Evolutionary conservation across 2,113 vertebrate genomes (phyloP).

Genomic region (Lucifuga dentata): DNA sequence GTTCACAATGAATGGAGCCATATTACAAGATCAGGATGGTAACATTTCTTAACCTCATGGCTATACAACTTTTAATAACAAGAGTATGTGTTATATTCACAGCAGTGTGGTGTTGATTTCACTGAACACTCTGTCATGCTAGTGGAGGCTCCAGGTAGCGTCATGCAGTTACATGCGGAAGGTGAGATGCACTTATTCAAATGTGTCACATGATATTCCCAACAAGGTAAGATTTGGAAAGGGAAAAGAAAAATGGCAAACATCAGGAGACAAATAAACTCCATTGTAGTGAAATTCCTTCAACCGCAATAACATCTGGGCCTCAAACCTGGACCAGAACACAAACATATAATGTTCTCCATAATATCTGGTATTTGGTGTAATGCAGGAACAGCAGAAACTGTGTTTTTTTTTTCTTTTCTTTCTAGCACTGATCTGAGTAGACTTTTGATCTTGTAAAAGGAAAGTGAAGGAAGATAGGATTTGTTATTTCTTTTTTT

Average conservation of each 20-base stretch:
- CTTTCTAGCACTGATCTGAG: too few species aligned
- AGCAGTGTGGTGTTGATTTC: slow-evolving; percentile 32
- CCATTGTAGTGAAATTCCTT: slow-evolving; percentile 39
- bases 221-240: slow-evolving; percentile 10
- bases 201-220: slow-evolving; percentile 51
- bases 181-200: slow-evolving; percentile 45
- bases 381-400: neutral
- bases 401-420: too few species aligned
- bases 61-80: slow-evolving; percentile 13
- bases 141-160: slow-evolving; percentile 12
- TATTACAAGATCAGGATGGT: slow-evolving; percentile 13
- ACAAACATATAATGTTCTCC: slow-evolving; percentile 24
- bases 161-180: slow-evolving; percentile 16
- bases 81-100: slow-evolving; percentile 26
- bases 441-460: too few species aligned
- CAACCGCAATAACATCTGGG: slow-evolving; percentile 37
- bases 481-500: too few species aligned
- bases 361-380: neutral
- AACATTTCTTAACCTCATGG: slow-evolving; percentile 14
- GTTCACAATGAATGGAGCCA: slow-evolving; percentile 8
- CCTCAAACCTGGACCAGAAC: slow-evolving; percentile 40
- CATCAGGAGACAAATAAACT: slow-evolving; percentile 28
- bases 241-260: slow-evolving; percentile 42
- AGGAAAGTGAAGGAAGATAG: too few species aligned
- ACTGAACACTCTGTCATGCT: slow-evolving; percentile 35